Base-by-base conservation (phyloP, 1,140 invertebrate genomes). In the Mercenaria mercenaria region DNA sequence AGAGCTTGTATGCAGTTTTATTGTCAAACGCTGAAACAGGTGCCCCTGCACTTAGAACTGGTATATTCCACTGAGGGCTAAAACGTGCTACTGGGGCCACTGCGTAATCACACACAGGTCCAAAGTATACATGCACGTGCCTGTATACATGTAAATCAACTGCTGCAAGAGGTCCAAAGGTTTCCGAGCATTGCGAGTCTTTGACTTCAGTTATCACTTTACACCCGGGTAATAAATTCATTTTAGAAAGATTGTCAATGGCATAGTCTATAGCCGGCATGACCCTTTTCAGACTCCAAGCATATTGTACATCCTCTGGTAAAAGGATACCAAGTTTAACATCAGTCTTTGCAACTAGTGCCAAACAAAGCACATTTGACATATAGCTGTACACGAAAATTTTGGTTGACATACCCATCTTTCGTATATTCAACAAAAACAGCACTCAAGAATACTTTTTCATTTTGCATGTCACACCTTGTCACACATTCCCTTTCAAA, bases 101-200 rank as follows among this genome's bases (percentile, higher is more conserved):
- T 0, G 98, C 98, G 95, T 99, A 99, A 92, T 98, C 98, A 95
- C 98, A 99, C 0, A 98, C 97, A 0, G 99, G 98, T 0, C 98
- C 99, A 92, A 99, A 97, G 94, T 99, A 98, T 0, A 98, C 98
- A 96, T 99, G 98, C 0, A 92, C 94, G 3, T 91, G 77, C 76
- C 91, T 84, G 26, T 93, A 69, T 0, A 94, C 76, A 76, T 94
- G 94, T 18, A 95, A 92, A 79, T 95, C 93, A 23, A 96, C 93
- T 0, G 94, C 95, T 23, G 90, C 86, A n/a, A 94, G 61, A 6
- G 94, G 93, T 3, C 93, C 94, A 15, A 91, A 74, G 0, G 92
- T 93, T 39, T 94, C 94, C n/a, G 94, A 94, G 85, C 95, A 95
- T n/a, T 88, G 56, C 0, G 94, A 94, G 87, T 95, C 94, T 47